Evolutionary conservation across 2,797 vertebrate genomes (phyloP), one percentile per base, ranked within the genome.

Genomic region (Atherinosoma microstoma): DNA sequence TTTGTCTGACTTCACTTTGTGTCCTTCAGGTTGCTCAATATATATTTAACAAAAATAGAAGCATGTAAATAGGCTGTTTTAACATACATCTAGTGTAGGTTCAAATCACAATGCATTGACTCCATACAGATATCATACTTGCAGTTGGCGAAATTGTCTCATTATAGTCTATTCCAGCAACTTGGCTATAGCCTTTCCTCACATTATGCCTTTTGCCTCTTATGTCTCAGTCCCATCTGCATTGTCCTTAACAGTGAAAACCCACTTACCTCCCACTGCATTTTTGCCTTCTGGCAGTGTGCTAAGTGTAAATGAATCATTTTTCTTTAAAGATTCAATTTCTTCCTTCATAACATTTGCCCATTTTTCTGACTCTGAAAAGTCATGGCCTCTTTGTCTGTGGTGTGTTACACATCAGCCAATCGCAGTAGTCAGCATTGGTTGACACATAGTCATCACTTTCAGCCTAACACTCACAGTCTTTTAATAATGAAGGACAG

Each of bases 231-330:
- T 49, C 18, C 20, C 45, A 49, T 49, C 20, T 20, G 20, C 6
- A 51, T 51, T n/a, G 47, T 22, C 47, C n/a, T 51, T 51, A n/a
- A 51, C 47, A 49, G 47, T 49, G 3, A 51, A n/a, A 51, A 22
- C 47, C 47, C 47, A 51, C 47, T 51, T 22, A 51, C 47, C 42
- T 22, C 47, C 47, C 47, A 51, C 73, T 58, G 30, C 29, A 49
- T 10, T 0, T 47, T 58, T 63, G 2, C 49, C 58, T 18, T 67
- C 51, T 30, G 51, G 65, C 15, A 38, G 13, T 56, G 38, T 49
- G 51, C 13, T 58, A 13, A 57, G 6, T 13, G 30, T 49, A 27
- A 64, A 68, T 45, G 73, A 22, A 7, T 57, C n/a, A 57, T 58
- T 64, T 35, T 71, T 29, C 3, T 11, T 4, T 12, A 58, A 56